Evolutionary conservation across 2,797 vertebrate species (phyloP), one percentile per base, ranked within the genome.

Genomic region (Microcaecilia unicolor): DNA sequence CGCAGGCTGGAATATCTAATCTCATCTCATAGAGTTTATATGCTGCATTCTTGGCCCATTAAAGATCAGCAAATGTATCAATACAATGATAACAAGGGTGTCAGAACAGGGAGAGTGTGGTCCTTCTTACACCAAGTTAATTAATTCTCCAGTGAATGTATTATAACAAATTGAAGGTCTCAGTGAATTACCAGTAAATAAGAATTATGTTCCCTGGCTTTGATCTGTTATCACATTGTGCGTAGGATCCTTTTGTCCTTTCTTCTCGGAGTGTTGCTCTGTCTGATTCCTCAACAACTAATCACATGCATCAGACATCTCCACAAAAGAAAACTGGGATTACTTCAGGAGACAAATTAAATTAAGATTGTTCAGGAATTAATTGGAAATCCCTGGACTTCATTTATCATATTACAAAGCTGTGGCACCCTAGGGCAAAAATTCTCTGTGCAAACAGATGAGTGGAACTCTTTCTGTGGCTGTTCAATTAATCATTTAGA

Each of bases 341-440:
- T 78, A 70, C 61, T 56, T 62, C 52, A 74, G 59, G 71, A 67
- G 39, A 27, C 58, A 76, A 79, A 78, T 72, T 60, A 68, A 76
- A 74, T 77, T 68, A 71, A 60, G 48, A 59, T 42, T 66, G 33
- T 53, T 72, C 56, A 65, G 48, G 48, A 68, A 64, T 62, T 74
- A 74, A 74, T 58, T 58, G 35, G 41, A 33, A 51, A 32, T 46
- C 39, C 55, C 30, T 45, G 55, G 32, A 46, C 19, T 70, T 70
- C 53, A 58, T 75, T 41, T 68, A 59, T 69, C 50, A 19, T 53
- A 64, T 68, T 64, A 66, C 64, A 30, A 46, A 25, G 25, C 53
- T 64, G 58, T 45, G 33, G 33, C 7, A 40, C 25, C 44, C 14
- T 20, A 35, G 42, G 55, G 58, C 40, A 64, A 61, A 48, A 50